Evolutionary conservation across 1,140 invertebrate species (phyloP).

Genomic region (Solen grandis): DNA sequence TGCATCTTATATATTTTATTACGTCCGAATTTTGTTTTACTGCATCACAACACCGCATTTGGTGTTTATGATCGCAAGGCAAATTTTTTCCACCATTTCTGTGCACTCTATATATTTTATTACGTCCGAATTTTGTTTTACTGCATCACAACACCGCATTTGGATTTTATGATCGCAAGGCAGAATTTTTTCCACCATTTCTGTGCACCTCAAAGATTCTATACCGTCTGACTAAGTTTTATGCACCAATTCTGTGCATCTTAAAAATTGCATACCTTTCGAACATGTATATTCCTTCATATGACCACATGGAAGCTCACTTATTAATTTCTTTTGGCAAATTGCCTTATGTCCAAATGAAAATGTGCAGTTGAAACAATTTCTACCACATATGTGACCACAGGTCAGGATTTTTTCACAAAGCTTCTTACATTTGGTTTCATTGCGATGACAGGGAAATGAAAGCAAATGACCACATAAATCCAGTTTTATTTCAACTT

Average conservation of each 20-base stretch:
- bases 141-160: neutral
- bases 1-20: too few relatives aligned
- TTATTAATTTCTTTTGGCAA: constrained; percentile 53
- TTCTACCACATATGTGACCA: constrained; percentile 84
- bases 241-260: too few relatives aligned
- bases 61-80: too few relatives aligned
- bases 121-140: constrained; percentile 1
- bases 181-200: constrained; percentile 84
- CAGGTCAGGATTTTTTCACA: constrained; percentile 76
- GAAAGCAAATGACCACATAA: constrained; percentile 44
- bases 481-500: constrained; percentile 44
- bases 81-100: too few relatives aligned
- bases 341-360: neutral
- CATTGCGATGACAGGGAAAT: constrained; percentile 58
- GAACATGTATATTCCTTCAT: neutral
- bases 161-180: constrained; percentile 78
- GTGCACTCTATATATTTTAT: too few relatives aligned
- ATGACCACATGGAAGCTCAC: constrained; percentile 39
- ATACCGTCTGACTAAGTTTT: too few relatives aligned
- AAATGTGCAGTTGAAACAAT: constrained; percentile 84
- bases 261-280: too few relatives aligned
- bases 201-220: too few relatives aligned
- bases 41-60: too few relatives aligned
- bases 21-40: too few relatives aligned
- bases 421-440: too few relatives aligned